Evolutionary conservation across 2,797 vertebrate genomes (phyloP).

Genomic region (Oryzias dopingdopingensis): DNA sequence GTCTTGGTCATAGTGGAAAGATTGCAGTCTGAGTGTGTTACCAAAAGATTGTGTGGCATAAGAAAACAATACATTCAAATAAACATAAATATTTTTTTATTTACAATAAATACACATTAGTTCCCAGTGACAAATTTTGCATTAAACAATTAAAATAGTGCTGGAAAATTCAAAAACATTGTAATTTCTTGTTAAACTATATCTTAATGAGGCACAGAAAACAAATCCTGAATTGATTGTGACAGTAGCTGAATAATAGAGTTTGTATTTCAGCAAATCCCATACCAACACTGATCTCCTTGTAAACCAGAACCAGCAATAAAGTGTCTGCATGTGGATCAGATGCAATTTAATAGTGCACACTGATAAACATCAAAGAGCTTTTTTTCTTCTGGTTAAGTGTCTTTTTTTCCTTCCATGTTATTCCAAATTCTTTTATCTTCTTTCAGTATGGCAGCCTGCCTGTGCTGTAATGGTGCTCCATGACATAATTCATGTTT

Average conservation of each 20-base stretch:
- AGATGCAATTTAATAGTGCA: slow-evolving; percentile 36
- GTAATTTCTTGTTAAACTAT: slow-evolving; percentile 35
- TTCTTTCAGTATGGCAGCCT: not conserved
- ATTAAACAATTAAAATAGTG: slow-evolving; percentile 68
- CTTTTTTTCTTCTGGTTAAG: slow-evolving; percentile 53
- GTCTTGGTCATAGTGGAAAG: no score
- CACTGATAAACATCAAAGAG: slow-evolving; percentile 58
- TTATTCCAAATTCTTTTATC: slow-evolving; percentile 13
- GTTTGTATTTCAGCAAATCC: slow-evolving; percentile 35
- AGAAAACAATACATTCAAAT: slow-evolving; percentile 21
- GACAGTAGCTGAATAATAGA: slow-evolving; percentile 12
- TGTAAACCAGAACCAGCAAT: slow-evolving; percentile 34
- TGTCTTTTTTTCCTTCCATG: slow-evolving; percentile 38
- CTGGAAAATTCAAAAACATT: slow-evolving; percentile 60
- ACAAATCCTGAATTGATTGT: slow-evolving; percentile 17
- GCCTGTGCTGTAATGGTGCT: not conserved
- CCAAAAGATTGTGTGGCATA: not conserved
- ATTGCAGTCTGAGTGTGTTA: no score
- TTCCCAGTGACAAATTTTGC: slow-evolving; percentile 46
- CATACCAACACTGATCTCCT: slow-evolving; percentile 12
- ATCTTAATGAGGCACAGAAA: slow-evolving; percentile 24
- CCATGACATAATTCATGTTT: not conserved
- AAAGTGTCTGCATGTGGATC: slow-evolving; percentile 23
- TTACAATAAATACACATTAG: slow-evolving; percentile 79
- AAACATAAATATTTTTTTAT: slow-evolving; percentile 79